Evolutionary conservation across 1,140 invertebrate species (phyloP).

Genomic region (Pentalonia nigronervosa): DNA sequence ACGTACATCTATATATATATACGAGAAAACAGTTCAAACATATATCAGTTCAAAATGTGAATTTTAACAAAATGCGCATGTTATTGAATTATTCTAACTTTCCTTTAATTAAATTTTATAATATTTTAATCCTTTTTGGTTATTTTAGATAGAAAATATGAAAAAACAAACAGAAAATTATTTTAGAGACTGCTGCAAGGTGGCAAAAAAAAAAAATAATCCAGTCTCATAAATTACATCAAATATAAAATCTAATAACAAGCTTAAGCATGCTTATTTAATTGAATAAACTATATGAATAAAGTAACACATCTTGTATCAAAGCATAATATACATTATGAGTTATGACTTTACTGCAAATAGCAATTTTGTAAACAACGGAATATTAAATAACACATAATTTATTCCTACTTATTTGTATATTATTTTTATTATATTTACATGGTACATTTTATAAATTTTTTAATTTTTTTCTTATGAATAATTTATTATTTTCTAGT

Average conservation of each 20-base stretch:
- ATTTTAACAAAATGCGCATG: background rate
- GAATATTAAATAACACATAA: background rate
- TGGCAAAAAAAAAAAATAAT: background rate
- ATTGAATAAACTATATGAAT: background rate
- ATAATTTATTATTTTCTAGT: background rate
- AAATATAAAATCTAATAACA: background rate
- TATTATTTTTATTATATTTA: background rate
- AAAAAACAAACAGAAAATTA: background rate
- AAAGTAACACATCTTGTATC: background rate
- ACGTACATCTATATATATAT: too few species aligned
- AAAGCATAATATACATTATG: background rate
- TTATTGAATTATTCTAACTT: background rate
- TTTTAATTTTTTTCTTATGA: background rate
- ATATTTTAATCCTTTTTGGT: background rate
- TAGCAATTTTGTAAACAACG: background rate
- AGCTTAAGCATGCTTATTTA: background rate
- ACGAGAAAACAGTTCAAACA: background rate
- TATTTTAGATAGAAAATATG: background rate
- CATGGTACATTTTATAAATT: background rate
- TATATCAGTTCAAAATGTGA: background rate
- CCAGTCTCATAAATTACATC: background rate
- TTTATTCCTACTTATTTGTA: background rate
- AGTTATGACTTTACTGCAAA: background rate
- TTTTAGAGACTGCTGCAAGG: too few species aligned
- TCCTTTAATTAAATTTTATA: background rate